Evolutionary conservation across 2,888 invertebrate species (phyloP).

Genomic region (Aproaerema taeniolella): DNA sequence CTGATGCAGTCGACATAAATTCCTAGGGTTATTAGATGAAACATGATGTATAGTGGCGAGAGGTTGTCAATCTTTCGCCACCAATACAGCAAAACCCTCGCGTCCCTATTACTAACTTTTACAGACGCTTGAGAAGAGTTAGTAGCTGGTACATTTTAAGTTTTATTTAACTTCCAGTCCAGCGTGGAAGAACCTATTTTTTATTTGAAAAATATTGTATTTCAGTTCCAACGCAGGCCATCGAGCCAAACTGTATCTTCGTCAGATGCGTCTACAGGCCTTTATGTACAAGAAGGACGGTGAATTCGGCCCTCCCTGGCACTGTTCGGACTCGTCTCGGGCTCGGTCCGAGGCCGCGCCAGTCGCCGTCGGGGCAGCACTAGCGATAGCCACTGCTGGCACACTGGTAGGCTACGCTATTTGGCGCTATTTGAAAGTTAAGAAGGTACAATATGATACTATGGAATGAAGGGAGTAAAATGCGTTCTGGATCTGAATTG

Average conservation of each 20-base stretch:
- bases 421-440: constrained; percentile 90
- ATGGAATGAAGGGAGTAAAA: constrained; percentile 82
- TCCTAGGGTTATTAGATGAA: too few relatives aligned
- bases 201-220: too few relatives aligned
- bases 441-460: constrained; percentile 94
- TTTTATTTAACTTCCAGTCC: too few relatives aligned
- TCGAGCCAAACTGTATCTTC: constrained; percentile 80
- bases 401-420: constrained; percentile 91
- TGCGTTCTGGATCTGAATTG: constrained; percentile 33
- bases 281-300: constrained; percentile 91
- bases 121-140: too few relatives aligned
- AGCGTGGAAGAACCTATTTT: too few relatives aligned
- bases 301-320: constrained; percentile 82
- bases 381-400: constrained; percentile 88
- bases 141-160: too few relatives aligned
- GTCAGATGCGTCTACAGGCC: constrained; percentile 87
- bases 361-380: constrained; percentile 82
- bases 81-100: too few relatives aligned
- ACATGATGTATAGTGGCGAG: too few relatives aligned
- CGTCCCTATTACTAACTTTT: too few relatives aligned
- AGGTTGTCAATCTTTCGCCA: too few relatives aligned
- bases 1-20: too few relatives aligned
- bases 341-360: constrained; percentile 90
- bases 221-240: constrained; percentile 57
- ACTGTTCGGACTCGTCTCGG: constrained; percentile 72